These are phyloP conservation scores for Blera fallax DNA, from an alignment of 2,888 invertebrate species.

Conservation along the genomic window DNA sequence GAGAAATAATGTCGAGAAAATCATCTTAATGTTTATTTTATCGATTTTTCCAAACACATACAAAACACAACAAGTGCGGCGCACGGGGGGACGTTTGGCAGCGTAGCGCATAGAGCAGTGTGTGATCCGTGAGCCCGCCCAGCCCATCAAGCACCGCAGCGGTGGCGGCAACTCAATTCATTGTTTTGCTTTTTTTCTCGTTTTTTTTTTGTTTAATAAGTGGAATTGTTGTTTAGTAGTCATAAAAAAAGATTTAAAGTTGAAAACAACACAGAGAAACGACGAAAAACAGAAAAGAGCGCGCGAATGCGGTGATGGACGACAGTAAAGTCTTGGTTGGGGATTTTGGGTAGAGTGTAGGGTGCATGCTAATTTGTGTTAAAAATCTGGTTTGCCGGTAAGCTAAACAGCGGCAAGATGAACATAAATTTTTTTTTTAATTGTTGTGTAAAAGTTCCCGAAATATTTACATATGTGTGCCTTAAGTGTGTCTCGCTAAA, in stretches of 20 bases:
- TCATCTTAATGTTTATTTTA: slow-evolving; percentile 70
- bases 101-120: slow-evolving; percentile 44
- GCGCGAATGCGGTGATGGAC: slow-evolving; percentile 44
- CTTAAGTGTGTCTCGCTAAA: slow-evolving; percentile 43
- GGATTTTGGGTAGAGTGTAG: slow-evolving; percentile 32
- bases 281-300: slow-evolving; percentile 40
- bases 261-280: slow-evolving; percentile 45
- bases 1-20: slow-evolving; percentile 50
- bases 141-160: slow-evolving; percentile 25
- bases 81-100: slow-evolving; percentile 27
- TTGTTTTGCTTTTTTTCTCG: slow-evolving; percentile 61
- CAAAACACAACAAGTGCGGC: slow-evolving; percentile 58
- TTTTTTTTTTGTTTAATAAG: slow-evolving; percentile 23
- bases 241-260: slow-evolving; percentile 26
- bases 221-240: slow-evolving; percentile 37
- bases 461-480: neutral
- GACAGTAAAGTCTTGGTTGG: slow-evolving; percentile 23
- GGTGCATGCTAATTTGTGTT: slow-evolving; percentile 67
- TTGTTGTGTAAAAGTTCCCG: slow-evolving; percentile 51
- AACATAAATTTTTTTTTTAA: slow-evolving; percentile 11
- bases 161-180: slow-evolving; percentile 61
- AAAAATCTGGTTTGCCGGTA: slow-evolving; percentile 67
- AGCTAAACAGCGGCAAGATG: slow-evolving; percentile 36
- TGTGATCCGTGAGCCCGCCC: slow-evolving; percentile 63
- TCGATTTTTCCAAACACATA: slow-evolving; percentile 63